Percentiles rank a stretch among this genome's conserved stretches.
phyloP scores from a whole-genome alignment of 2,888 invertebrate species.

The Hirtodrosophila cameraria region DNA sequence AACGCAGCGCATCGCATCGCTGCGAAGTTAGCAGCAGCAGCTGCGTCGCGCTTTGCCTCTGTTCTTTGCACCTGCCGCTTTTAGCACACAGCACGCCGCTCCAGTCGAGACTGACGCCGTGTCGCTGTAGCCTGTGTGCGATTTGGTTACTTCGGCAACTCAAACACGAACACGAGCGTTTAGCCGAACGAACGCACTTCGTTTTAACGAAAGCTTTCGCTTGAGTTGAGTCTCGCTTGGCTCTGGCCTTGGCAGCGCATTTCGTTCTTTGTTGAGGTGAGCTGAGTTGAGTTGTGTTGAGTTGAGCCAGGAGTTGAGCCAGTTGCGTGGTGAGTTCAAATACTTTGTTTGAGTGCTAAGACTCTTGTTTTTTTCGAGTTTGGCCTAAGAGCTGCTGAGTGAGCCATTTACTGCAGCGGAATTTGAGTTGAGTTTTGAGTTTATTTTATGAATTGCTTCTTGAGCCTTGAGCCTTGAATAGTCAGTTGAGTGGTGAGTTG shows the following conservation, averaged over 20 bases:
- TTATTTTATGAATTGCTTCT: too few species aligned
- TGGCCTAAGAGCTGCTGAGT: neutral
- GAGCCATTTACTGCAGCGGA: neutral
- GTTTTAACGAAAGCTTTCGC: conserved; percentile 34
- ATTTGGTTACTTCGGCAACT: conserved; percentile 36
- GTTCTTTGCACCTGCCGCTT: conserved; percentile 49
- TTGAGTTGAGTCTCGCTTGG: neutral
- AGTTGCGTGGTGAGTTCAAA: conserved; percentile 2
- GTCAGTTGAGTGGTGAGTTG: too few species aligned
- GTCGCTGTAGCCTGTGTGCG: conserved; percentile 6
- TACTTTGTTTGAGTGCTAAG: neutral
- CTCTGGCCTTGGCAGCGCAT: neutral
- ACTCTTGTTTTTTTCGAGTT: neutral
- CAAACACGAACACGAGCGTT: conserved; percentile 48
- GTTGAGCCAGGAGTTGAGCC: neutral
- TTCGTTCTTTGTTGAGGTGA: neutral
- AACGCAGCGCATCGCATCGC: too few species aligned
- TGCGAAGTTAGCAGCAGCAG: conserved; percentile 3
- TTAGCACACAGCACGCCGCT: conserved; percentile 74
- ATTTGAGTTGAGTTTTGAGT: neutral
- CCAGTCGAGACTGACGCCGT: conserved; percentile 74
- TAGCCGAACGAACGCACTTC: conserved; percentile 9
- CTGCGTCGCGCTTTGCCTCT: neutral
- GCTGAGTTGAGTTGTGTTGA: conserved; percentile 13
- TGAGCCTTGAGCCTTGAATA: too few species aligned